A percentile compares a stretch with the other conserved stretches of the same genome.
These are phyloP conservation scores for Embiotoca jacksoni DNA, from an alignment of 2,113 vertebrate species.

Conservation along the genomic window DNA sequence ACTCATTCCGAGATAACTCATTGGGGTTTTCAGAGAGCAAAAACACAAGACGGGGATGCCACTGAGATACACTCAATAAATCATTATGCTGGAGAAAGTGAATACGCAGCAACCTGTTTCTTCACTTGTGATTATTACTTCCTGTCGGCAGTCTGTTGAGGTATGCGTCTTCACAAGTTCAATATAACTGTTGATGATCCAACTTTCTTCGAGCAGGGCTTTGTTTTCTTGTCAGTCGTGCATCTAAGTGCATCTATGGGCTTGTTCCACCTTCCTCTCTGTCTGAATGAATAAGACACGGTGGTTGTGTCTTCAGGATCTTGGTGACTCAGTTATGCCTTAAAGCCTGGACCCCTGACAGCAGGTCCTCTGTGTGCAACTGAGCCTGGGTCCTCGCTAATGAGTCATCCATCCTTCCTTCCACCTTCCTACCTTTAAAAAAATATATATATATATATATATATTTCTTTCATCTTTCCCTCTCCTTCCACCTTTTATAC, in stretches of 20 bases:
- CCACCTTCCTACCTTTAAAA: constrained; percentile 4
- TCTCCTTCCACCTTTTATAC: constrained; percentile 30
- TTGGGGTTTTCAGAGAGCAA: neutral
- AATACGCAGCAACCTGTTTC: constrained; percentile 24
- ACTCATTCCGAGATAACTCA: neutral
- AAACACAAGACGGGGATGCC: neutral
- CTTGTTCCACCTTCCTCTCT: neutral
- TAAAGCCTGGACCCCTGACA: constrained; percentile 36
- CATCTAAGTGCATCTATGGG: neutral
- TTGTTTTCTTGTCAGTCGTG: constrained; percentile 19
- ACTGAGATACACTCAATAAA: constrained; percentile 19
- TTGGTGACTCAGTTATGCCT: constrained; percentile 18
- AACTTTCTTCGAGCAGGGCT: neutral
- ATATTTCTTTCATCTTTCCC: constrained; percentile 56
- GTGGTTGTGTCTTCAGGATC: constrained; percentile 6
- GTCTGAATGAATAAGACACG: constrained; percentile 21
- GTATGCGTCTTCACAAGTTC: constrained; percentile 13
- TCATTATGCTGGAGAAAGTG: neutral
- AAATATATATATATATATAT: constrained; percentile 6
- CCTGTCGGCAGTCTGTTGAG: constrained; percentile 13
- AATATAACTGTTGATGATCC: neutral
- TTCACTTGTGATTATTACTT: constrained; percentile 20
- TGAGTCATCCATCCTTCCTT: constrained; percentile 45
- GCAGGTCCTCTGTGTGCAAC: constrained; percentile 30
- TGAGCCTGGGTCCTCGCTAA: constrained; percentile 47